phyloP scores from a whole-genome alignment of 2,888 invertebrate species.

The Carcina quercana region DNA sequence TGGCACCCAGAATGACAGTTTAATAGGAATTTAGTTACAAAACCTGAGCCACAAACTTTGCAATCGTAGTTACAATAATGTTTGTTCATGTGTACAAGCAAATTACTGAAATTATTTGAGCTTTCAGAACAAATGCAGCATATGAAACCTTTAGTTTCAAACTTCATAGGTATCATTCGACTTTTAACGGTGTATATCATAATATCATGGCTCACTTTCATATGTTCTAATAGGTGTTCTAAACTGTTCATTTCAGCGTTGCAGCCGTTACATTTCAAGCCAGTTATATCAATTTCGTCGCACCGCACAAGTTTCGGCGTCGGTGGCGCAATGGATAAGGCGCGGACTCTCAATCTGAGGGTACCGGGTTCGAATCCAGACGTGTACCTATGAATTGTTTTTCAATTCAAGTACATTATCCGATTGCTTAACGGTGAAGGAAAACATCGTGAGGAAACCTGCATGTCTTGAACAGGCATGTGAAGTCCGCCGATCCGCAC shows the following conservation, averaged over 20 bases:
- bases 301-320: too few species aligned
- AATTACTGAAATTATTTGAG: slow-evolving; percentile 23
- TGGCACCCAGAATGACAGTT: not conserved
- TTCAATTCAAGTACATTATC: too few species aligned
- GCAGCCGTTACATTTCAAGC: slow-evolving; percentile 13
- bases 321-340: too few species aligned
- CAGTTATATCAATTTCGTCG: too few species aligned
- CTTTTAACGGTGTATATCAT: slow-evolving; percentile 25
- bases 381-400: too few species aligned
- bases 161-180: slow-evolving; percentile 37
- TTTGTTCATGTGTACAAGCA: slow-evolving; percentile 35
- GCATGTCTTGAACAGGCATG: too few species aligned
- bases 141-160: slow-evolving; percentile 21
- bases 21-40: slow-evolving; percentile 15
- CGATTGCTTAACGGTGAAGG: too few species aligned
- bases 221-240: slow-evolving; percentile 9
- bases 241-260: slow-evolving; percentile 1
- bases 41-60: slow-evolving; percentile 26
- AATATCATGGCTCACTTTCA: slow-evolving; percentile 19
- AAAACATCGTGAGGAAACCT: too few species aligned
- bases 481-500: too few species aligned
- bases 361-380: too few species aligned
- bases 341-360: too few species aligned
- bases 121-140: slow-evolving; percentile 22
- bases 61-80: slow-evolving; percentile 43